Percentiles rank a stretch among this genome's conserved stretches.
phyloP scores from a whole-genome alignment of 2,113 vertebrate species.

The Gavialis gangeticus region DNA sequence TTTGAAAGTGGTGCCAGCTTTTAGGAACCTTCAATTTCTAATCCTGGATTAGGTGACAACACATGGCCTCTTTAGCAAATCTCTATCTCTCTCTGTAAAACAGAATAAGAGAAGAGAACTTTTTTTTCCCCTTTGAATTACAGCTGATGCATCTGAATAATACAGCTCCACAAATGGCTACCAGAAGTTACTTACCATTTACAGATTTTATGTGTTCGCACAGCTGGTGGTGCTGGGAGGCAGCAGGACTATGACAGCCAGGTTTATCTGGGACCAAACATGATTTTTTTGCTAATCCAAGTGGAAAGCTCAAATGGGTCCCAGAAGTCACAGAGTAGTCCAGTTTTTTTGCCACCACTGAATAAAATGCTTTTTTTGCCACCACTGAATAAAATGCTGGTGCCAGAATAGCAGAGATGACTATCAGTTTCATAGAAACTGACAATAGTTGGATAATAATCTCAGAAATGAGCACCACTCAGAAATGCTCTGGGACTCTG shows the following conservation, averaged over 20 bases:
- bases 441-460: background rate
- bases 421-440: background rate
- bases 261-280: background rate
- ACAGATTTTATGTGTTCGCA: background rate
- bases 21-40: background rate
- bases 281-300: background rate
- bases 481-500: background rate
- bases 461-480: background rate
- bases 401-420: background rate
- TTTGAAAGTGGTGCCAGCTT: background rate
- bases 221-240: background rate
- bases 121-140: background rate
- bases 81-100: background rate
- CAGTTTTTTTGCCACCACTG: background rate
- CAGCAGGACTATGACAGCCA: background rate
- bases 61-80: background rate
- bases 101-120: background rate
- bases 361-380: background rate
- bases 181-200: background rate
- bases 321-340: background rate
- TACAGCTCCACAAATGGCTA: background rate
- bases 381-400: background rate
- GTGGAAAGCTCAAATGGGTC: background rate
- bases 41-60: background rate
- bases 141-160: background rate